Base-by-base conservation (phyloP, 2,113 vertebrate species). In the Microtus ochrogaster region DNA sequence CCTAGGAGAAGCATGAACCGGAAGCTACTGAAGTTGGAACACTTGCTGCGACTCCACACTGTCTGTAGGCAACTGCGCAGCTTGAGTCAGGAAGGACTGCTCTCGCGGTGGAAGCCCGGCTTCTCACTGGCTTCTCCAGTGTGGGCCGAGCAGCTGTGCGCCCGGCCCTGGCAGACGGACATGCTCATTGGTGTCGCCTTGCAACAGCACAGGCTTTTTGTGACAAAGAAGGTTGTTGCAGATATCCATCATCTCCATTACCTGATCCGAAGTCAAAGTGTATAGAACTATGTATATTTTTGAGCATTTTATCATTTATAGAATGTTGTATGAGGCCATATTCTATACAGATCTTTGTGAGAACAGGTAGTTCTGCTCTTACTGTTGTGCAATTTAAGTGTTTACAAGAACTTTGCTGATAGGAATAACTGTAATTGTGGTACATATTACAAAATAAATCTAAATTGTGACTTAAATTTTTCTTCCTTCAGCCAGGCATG, bases 21-120 rank as follows among this genome's bases (percentile, higher is more conserved):
- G 94, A 96, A 96, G 89, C 83, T 97, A 39, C 41, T 97, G 36
- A 97, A 94, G 86, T 87, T 98, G 92, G 95, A 98, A 41, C 96
- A 92, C 33, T 73, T 97, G 89, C 89, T 97, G 33, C 89, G 22
- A 30, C 68, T 95, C 87, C 96, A 96, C 68, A 68, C n/a, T 83
- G 0, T 96, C 33, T 95, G 72, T 68, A 95, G 97, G 83, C 96
- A 94, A 26, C 74, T 97, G 41, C 92, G 94, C 41, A 30, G 41
- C 83, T 58, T 94, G 28, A 24, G 44, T 92, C 92, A 83, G 61
- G 95, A 93, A 77, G 95, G 94, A 90, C n/a, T 39, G 2, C 94
- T 89, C 21, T 73, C 70, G 55, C 88, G 52, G 21, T 70, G 89
- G 95, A 94, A 41, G 26, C 96, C 19, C 8, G 55, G 92, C 28